phyloP scores from a whole-genome alignment of 1,140 invertebrate genomes.

The Brachionus koreanus region DNA sequence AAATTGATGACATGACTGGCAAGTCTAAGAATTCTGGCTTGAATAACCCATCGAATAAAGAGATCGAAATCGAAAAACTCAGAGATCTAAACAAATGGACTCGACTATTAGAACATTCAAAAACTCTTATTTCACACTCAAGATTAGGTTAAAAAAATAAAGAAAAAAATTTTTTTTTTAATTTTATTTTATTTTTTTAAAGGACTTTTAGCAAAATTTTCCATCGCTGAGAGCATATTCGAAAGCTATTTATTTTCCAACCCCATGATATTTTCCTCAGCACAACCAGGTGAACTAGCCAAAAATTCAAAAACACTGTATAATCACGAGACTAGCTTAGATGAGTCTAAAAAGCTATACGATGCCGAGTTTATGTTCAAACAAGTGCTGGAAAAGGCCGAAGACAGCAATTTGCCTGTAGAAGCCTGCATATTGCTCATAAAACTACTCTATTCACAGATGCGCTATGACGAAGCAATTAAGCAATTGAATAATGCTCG shows the following conservation, averaged over 20 bases:
- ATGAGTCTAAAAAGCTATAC: neutral
- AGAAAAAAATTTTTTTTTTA: neutral
- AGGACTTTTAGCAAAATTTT: slow-evolving; percentile 13
- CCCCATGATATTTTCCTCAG: neutral
- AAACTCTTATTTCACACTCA: neutral
- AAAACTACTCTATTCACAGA: slow-evolving; percentile 34
- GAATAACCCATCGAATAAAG: neutral
- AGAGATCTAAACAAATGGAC: slow-evolving; percentile 29
- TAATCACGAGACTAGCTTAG: neutral
- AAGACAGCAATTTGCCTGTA: neutral
- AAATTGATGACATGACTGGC: slow-evolving; percentile 28
- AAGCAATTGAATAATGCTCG: neutral
- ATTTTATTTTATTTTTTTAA: neutral
- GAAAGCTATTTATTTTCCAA: slow-evolving; percentile 27
- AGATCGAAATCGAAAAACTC: slow-evolving; percentile 5
- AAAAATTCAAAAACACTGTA: neutral
- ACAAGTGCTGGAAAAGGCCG: neutral
- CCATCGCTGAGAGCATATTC: slow-evolving; percentile 1
- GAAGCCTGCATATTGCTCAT: neutral
- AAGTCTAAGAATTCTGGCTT: neutral
- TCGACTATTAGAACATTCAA: neutral
- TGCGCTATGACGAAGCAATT: slow-evolving; percentile 5
- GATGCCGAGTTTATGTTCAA: slow-evolving; percentile 11
- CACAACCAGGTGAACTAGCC: neutral
- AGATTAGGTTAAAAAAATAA: neutral